phyloP scores from a whole-genome alignment of 2,888 invertebrate genomes.

The Cremastinae sp. region DNA sequence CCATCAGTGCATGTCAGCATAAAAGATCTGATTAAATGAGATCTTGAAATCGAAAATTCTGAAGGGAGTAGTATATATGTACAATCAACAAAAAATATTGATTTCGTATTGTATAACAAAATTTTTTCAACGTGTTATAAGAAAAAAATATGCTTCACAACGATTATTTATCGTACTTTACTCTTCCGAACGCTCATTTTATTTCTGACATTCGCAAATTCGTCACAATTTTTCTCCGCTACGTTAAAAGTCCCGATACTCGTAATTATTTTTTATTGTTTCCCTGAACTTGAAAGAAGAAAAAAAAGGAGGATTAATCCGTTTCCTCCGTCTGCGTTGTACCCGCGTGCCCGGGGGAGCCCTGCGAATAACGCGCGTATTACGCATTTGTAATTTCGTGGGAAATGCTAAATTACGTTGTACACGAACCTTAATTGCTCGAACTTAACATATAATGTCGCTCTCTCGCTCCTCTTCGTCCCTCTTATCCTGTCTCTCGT shows the following conservation, averaged over 20 bases:
- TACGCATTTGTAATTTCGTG: constrained; percentile 68
- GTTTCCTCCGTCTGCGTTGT: not conserved
- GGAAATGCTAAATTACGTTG: constrained; percentile 65
- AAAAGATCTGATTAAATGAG: too few species aligned
- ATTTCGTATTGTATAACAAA: too few species aligned
- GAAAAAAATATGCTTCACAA: too few species aligned
- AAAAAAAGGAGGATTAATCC: constrained; percentile 8
- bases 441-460: constrained; percentile 64
- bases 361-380: constrained; percentile 31
- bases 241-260: not conserved
- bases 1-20: too few species aligned
- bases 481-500: constrained; percentile 4
- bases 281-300: not conserved
- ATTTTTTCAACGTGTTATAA: too few species aligned
- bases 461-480: constrained; percentile 41
- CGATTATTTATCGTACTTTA: too few species aligned
- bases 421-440: constrained; percentile 60
- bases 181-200: too few species aligned
- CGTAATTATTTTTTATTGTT: not conserved
- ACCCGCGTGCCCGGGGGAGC: not conserved
- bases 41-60: too few species aligned
- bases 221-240: not conserved
- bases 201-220: not conserved
- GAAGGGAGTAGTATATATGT: too few species aligned
- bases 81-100: too few species aligned